These are phyloP conservation scores for Eudyptes chrysolophus DNA, from an alignment of 2,113 vertebrate species.

Conservation along the genomic window DNA sequence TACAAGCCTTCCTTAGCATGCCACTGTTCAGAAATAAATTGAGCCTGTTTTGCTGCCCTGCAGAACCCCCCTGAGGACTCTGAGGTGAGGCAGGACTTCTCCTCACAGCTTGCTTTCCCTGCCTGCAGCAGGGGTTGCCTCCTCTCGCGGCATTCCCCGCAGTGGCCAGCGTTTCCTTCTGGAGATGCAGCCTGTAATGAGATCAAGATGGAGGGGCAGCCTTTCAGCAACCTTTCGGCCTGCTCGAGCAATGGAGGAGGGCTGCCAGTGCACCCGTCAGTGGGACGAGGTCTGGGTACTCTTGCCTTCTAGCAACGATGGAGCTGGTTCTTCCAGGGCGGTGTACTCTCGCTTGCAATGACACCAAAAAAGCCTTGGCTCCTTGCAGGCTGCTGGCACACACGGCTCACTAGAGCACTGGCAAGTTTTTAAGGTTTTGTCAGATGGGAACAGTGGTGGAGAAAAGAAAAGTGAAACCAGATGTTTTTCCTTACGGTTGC, in stretches of 20 bases:
- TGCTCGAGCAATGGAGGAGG: background rate
- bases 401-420: constrained; percentile 42
- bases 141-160: background rate
- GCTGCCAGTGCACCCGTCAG: background rate
- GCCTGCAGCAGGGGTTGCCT: background rate
- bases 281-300: background rate
- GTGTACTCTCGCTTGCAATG: background rate
- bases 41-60: background rate
- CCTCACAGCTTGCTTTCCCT: background rate
- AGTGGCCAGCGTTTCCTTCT: background rate
- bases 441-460: constrained; percentile 69
- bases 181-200: background rate
- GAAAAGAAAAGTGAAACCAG: constrained; percentile 79
- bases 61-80: background rate
- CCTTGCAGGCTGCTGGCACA: constrained; percentile 7
- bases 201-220: constrained; percentile 8
- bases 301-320: background rate
- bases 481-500: constrained; percentile 74
- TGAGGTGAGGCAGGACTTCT: background rate
- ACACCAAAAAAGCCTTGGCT: constrained; percentile 32
- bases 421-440: constrained; percentile 67
- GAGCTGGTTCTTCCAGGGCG: background rate
- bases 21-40: background rate
- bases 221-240: background rate
- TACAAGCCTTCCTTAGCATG: background rate